Percentiles rank a stretch among this genome's conserved stretches.
These are phyloP conservation scores for Corythornis madagascariensis DNA, from an alignment of 2,113 vertebrate genomes.

Conservation along the genomic window DNA sequence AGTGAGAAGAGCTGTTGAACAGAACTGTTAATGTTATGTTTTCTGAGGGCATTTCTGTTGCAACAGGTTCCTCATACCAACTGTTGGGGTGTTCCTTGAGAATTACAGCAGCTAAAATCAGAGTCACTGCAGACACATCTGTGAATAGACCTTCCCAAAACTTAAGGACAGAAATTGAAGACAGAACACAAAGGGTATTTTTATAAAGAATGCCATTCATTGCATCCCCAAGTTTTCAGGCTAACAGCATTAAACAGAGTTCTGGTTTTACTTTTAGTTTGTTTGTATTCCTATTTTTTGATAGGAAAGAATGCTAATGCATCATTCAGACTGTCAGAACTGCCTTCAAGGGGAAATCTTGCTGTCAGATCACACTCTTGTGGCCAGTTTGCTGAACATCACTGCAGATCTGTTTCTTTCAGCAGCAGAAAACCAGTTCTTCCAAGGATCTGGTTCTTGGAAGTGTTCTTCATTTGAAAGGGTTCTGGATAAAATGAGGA, in stretches of 20 bases:
- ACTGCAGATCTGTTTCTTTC: neutral
- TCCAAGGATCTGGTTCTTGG: slow-evolving; percentile 72
- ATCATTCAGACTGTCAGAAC: neutral
- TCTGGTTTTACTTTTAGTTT: neutral
- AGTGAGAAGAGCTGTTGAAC: neutral
- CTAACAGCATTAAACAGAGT: neutral
- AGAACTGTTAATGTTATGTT: neutral
- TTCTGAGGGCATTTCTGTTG: neutral
- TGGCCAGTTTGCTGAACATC: neutral
- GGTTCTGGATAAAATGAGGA: slow-evolving; percentile 86
- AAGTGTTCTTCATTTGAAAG: slow-evolving; percentile 77
- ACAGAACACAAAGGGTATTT: neutral
- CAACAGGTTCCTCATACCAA: neutral
- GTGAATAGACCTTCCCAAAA: neutral
- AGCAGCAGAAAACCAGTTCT: neutral
- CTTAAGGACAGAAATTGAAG: neutral
- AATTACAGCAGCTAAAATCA: neutral
- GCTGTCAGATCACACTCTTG: neutral
- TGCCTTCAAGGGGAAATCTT: neutral
- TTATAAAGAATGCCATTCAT: neutral
- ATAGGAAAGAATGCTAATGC: neutral
- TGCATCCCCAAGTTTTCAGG: neutral
- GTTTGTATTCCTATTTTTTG: neutral
- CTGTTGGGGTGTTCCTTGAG: neutral
- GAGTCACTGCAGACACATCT: neutral